Evolutionary conservation across 1,140 invertebrate species (phyloP), one percentile per base, ranked within the genome.

Genomic region (Chymomyza costata): DNA sequence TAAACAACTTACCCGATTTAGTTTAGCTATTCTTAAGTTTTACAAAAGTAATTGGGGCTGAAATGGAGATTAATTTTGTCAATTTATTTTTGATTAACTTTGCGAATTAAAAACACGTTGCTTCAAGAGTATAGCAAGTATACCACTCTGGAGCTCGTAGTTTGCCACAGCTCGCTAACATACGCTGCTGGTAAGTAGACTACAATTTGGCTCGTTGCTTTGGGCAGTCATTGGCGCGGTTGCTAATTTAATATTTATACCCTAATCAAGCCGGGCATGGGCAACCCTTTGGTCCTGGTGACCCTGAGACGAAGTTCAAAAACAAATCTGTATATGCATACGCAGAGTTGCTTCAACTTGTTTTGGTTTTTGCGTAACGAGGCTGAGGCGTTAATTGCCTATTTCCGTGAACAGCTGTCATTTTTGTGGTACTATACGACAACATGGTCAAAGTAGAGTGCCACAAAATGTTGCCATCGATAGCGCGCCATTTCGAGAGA

Each of bases 221-320:
- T 56, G 41, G 32, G n/a, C n/a, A n/a, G n/a, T 55, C 37, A 44
- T 32, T 18, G 51, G n/a, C n/a, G n/a, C 48, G 45, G 41, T 21
- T 51, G 60, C 67, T 80, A 60, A 80, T 80, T 80, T 80, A 80
- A 80, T 80, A 80, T 80, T 80, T 80, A 80, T 80, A 80, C 68
- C 74, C 81, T 80, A 80, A 80, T 80, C 73, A 80, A 73, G 67
- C 45, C 52, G 49, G 34, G 28, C 54, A 14, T 40, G 21, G 13
- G 31, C 30, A 57, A 32, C 38, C 39, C 58, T 58, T 63, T 78
- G 66, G 57, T 64, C 5, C 10, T 57, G 71, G 56, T 19, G 31
- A 3, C 21, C 21, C 21, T 8, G 21, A 25, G 21, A 18, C 32
- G 66, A 49, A 70, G 78, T 71, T 71, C 71, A 8, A 25, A 25